Percentiles rank a stretch among this genome's conserved stretches.
Evolutionary conservation across 2,113 vertebrate species (phyloP).

Genomic region (Athene cunicularia): DNA sequence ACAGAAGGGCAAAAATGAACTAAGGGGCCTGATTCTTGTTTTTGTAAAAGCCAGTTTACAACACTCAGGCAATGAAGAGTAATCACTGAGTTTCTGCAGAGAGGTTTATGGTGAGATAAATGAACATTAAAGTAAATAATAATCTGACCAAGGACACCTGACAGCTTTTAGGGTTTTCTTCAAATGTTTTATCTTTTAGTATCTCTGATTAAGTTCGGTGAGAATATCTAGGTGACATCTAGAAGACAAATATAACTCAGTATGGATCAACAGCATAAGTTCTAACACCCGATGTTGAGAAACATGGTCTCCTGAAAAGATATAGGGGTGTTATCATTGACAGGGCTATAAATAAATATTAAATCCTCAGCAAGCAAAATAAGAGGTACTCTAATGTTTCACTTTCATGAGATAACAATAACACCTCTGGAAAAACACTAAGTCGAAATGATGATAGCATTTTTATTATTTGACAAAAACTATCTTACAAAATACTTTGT

Average conservation of each 20-base stretch:
- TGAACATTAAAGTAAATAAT: not conserved
- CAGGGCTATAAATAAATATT: constrained; percentile 4
- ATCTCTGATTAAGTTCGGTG: not conserved
- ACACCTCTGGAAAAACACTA: constrained; percentile 38
- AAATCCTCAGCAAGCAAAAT: constrained; percentile 42
- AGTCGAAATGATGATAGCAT: constrained; percentile 10
- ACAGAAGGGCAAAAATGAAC: not conserved
- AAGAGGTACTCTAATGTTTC: constrained; percentile 14
- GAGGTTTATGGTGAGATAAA: not conserved
- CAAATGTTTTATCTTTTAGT: not conserved
- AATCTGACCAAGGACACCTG: not conserved
- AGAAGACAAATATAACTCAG: constrained; percentile 1
- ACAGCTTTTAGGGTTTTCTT: not conserved
- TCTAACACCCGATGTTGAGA: constrained; percentile 24
- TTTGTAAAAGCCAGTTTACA: not conserved
- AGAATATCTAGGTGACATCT: constrained; percentile 15
- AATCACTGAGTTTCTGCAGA: not conserved
- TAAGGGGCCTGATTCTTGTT: not conserved
- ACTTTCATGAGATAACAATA: constrained; percentile 48
- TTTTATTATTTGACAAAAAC: constrained; percentile 57
- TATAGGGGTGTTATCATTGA: constrained; percentile 32
- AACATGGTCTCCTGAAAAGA: constrained; percentile 9
- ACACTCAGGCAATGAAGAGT: not conserved
- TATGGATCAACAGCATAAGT: not conserved
- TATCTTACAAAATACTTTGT: constrained; percentile 35